phyloP scores from a whole-genome alignment of 30 jellyfish, hydroid and myxozoan species.

The Pelagia noctiluca region DNA sequence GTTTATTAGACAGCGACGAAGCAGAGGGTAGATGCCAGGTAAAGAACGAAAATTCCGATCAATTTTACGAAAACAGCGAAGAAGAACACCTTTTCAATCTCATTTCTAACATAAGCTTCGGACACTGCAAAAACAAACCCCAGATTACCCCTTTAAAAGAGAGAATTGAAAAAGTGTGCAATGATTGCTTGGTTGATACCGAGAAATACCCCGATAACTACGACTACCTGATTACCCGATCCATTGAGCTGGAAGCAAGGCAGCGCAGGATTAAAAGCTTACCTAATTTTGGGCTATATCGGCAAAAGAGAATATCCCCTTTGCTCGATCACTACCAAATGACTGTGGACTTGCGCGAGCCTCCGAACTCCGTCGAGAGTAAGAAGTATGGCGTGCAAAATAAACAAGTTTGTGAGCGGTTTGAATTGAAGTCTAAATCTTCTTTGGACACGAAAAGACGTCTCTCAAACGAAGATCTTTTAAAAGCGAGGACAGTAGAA shows the following conservation, averaged over 20 bases:
- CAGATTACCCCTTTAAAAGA: neutral
- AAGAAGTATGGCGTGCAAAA: neutral
- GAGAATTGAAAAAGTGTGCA: neutral
- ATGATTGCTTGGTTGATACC: neutral
- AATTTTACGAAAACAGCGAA: no score
- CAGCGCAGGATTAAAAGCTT: neutral
- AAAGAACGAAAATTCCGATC: neutral
- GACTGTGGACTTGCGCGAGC: slow-evolving; percentile 31
- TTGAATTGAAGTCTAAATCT: slow-evolving; percentile 53
- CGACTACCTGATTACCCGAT: slow-evolving; percentile 29
- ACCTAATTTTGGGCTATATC: neutral
- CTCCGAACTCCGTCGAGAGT: neutral
- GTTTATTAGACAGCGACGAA: neutral
- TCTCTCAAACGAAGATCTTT: slow-evolving; percentile 25
- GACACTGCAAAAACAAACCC: neutral
- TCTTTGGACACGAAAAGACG: slow-evolving; percentile 31
- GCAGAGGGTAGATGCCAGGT: neutral
- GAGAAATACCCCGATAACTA: neutral
- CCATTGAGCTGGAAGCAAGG: slow-evolving; percentile 42
- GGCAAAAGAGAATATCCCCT: neutral
- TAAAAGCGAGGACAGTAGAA: slow-evolving; percentile 33
- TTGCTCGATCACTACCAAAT: slow-evolving; percentile 23
- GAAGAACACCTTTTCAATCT: neutral
- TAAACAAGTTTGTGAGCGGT: slow-evolving; percentile 37
- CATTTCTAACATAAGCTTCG: neutral